Evolutionary conservation across 1,140 invertebrate genomes (phyloP).

Genomic region (Drosophila lacteicornis): DNA sequence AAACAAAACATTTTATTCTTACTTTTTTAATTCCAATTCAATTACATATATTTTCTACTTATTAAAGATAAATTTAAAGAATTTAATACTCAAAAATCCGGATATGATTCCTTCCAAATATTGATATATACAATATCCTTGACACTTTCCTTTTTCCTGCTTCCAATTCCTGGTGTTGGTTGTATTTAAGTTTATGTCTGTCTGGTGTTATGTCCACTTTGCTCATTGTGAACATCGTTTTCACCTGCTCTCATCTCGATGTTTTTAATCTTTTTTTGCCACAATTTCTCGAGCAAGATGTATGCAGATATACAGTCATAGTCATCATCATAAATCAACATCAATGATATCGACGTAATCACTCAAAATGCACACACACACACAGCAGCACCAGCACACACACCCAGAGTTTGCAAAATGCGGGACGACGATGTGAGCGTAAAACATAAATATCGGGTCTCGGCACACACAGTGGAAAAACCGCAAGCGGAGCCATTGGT

Average conservation of each 20-base stretch:
- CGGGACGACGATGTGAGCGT: slow-evolving; percentile 36
- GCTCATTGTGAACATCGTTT: slow-evolving; percentile 18
- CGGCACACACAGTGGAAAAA: slow-evolving; percentile 35
- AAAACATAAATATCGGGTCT: slow-evolving; percentile 71
- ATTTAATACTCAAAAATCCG: background rate
- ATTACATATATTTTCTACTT: background rate
- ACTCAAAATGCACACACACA: slow-evolving; percentile 66
- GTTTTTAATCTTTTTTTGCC: slow-evolving; percentile 56
- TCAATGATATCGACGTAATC: slow-evolving; percentile 83
- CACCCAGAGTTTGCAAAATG: slow-evolving; percentile 22
- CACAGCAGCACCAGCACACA: background rate
- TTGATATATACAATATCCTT: background rate
- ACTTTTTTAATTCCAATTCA: background rate
- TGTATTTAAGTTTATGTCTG: slow-evolving; percentile 2
- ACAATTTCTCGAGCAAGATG: slow-evolving; percentile 39
- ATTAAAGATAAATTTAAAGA: background rate
- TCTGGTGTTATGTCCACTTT: slow-evolving; percentile 1
- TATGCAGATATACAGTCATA: slow-evolving; percentile 22
- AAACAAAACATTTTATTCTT: no score
- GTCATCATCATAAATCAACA: slow-evolving; percentile 82
- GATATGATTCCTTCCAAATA: no score
- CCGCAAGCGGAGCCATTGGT: slow-evolving; percentile 67
- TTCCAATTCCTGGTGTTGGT: slow-evolving; percentile 5
- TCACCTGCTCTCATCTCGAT: slow-evolving; percentile 33
- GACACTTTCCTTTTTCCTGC: background rate